Percentiles rank a stretch among this genome's conserved stretches.
Evolutionary conservation across 2,113 vertebrate species (phyloP).

Genomic region (Nycticorax nycticorax): DNA sequence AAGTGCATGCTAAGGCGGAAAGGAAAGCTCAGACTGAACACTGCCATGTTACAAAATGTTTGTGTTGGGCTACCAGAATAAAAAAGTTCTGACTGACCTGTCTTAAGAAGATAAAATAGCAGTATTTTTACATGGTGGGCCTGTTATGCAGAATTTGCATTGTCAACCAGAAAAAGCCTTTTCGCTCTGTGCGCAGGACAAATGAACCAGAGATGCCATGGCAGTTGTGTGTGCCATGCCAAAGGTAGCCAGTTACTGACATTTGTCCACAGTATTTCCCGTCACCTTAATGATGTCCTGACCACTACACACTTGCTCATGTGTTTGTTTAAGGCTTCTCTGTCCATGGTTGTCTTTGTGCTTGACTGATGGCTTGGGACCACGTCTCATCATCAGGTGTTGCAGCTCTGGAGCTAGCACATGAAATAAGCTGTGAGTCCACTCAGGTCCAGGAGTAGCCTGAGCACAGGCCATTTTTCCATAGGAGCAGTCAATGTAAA

Average conservation of each 20-base stretch:
- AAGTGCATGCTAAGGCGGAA: not conserved
- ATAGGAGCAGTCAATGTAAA: not conserved
- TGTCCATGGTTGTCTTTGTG: not conserved
- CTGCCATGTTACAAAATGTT: not conserved
- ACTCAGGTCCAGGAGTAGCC: not conserved
- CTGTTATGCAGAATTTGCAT: not conserved
- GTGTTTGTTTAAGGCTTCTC: not conserved
- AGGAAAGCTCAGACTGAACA: not conserved
- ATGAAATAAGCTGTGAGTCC: not conserved
- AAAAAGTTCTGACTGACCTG: not conserved
- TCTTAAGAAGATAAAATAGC: not conserved
- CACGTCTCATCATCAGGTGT: not conserved
- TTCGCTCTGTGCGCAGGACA: fast-evolving
- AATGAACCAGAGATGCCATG: not conserved
- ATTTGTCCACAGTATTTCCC: not conserved
- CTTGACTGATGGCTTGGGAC: not conserved
- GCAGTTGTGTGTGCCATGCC: not conserved
- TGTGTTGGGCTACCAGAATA: not conserved
- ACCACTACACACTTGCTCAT: not conserved
- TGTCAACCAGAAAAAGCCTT: not conserved
- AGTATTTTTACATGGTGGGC: not conserved
- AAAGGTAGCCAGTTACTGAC: not conserved
- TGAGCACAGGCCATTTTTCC: not conserved
- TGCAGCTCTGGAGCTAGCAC: not conserved
- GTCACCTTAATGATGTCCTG: not conserved